These are phyloP conservation scores for Dendrolimus houi DNA, from an alignment of 2,888 invertebrate species.

Conservation along the genomic window DNA sequence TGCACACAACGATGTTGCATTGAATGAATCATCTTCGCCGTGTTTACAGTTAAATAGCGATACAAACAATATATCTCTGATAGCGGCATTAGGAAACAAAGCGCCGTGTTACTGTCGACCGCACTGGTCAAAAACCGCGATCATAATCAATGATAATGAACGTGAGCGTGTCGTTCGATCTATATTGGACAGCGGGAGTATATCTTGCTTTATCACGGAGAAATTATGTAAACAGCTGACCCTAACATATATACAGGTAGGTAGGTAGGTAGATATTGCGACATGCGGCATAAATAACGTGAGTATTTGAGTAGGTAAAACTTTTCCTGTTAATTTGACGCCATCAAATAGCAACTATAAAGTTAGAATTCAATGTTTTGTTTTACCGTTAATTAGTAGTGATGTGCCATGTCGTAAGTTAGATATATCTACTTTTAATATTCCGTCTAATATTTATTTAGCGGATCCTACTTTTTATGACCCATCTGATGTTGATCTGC, in stretches of 20 bases:
- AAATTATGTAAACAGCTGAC: constrained; percentile 6
- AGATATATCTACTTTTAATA: constrained; percentile 8
- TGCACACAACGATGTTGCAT: too few species aligned
- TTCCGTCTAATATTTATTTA: constrained; percentile 14
- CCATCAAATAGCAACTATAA: constrained; percentile 9
- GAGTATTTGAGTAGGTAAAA: constrained; percentile 7
- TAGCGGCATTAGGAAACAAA: background rate
- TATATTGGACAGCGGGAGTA: constrained; percentile 10
- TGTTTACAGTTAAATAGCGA: background rate
- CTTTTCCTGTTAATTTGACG: constrained; percentile 7
- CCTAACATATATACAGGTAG: constrained; percentile 1
- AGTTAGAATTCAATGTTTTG: constrained; percentile 10
- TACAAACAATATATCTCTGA: background rate
- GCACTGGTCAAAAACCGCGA: constrained; percentile 3
- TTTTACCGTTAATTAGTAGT: constrained; percentile 15
- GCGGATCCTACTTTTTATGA: constrained; percentile 16
- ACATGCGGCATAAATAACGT: constrained; percentile 13
- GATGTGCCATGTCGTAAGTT: constrained; percentile 8
- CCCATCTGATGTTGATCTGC: constrained; percentile 15
- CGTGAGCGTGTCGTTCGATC: constrained; percentile 8
- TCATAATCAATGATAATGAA: background rate
- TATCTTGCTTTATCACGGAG: constrained; percentile 10
- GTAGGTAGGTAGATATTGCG: constrained; percentile 9
- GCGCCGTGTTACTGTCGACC: background rate
- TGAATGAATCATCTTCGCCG: too few species aligned